Base-by-base conservation (phyloP, 2,113 vertebrate species). In the Abramis brama region DNA sequence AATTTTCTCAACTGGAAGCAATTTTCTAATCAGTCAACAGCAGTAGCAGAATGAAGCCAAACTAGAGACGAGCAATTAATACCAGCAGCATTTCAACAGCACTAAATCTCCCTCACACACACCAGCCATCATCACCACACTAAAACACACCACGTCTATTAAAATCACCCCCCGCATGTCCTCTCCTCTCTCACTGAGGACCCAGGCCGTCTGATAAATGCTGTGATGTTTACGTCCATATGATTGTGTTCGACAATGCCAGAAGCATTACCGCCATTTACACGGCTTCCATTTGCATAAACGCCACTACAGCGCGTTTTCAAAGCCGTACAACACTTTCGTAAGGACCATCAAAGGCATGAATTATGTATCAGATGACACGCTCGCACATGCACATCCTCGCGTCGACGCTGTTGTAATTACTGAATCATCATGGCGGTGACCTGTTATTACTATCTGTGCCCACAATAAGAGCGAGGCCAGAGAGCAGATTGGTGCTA, bases 21-120 rank as follows among this genome's bases (percentile, higher is more conserved):
- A 95, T 96, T 96, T 97, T 94, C 91, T 94, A 96, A 97, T 97
- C 95, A 95, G 93, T 92, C 91, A 94, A 93, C 93, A 95, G 94
- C 93, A 94, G 94, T 91, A 93, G 91, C 93, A 91, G 88, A 95
- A 93, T 94, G 93, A 92, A 81, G 93, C 93, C 94, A 94, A 96
- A 95, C 91, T 95, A 94, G 94, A 94, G 92, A 86, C 92, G 93
- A 88, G 85, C 93, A 96, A 97, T 97, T 96, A 96, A 95, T 95
- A 79, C 84, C 43, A 15, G 66, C 45, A 73, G 43, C 55, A 86
- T 82, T 85, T 79, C 60, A 66, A 66, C 62, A 60, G 27, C 36
- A 5, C 25, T 39, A 19, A 39, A 43, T 60, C 12, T 79, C 52
- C 62, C 45, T 36, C 45, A 83, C 30, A 71, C 74, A 91, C 85